Base-by-base conservation (phyloP, 2,113 vertebrate genomes). In the Oncorhynchus tshawytscha region DNA sequence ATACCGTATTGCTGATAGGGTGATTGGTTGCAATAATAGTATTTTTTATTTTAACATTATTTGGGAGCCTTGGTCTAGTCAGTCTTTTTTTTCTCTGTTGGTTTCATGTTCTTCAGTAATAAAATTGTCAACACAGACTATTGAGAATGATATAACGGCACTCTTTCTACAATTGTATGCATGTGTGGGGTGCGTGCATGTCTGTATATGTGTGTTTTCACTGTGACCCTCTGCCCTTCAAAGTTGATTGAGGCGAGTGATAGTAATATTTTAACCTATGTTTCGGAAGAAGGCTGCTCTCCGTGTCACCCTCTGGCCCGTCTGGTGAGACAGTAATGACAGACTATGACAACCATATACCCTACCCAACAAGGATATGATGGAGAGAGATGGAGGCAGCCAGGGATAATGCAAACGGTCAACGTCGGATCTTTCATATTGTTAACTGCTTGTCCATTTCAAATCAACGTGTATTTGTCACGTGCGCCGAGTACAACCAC, bases 371-470 rank as follows among this genome's bases (percentile, higher is more conserved):
- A 70, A 69, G 70, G 69, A 73, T 64, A 75, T 74, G 80, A 75
- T 68, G 51, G 72, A 81, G 45, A 79, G 75, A 83, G 49, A 83
- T 74, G 67, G 71, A 76, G 71, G 75, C 25, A 84, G 70, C 5
- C 57, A 84, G 86, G 82, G 67, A 70, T 82, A 12, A 45, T 29
- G 27, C 82, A 81, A 77, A 82, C 81, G 76, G 77, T 81, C 82
- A 81, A 48, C 73, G 73, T 77, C 77, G 39, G 57, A 78, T 29
- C 74, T 84, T 85, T 87, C 90, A 88, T 87, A 85, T 76, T 31
- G 65, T 85, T 86, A 84, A 82, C 80, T 81, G 64, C 75, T 67
- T 89, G 85, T 87, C 83, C 78, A 84, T 82, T 85, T 81, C 78
- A 34, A 34, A 34, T 34, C 31, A 34, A 34, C 0, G 29, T 31